A percentile compares a stretch with the other conserved stretches of the same genome.
phyloP scores from a whole-genome alignment of 2,797 vertebrate species.

The Aldrovandia affinis region DNA sequence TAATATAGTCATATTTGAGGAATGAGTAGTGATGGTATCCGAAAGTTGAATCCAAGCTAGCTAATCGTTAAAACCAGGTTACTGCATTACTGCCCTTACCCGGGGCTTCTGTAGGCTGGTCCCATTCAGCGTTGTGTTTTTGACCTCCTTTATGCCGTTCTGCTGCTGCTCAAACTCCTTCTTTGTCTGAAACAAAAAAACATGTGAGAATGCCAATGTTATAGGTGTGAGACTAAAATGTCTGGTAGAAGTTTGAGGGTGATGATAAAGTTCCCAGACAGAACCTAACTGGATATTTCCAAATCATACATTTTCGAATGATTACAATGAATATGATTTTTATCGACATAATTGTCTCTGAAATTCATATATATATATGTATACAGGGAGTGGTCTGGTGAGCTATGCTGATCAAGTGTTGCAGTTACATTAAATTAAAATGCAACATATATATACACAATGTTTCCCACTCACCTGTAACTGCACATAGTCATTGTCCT shows the following conservation, averaged over 20 bases:
- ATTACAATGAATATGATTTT: neutral
- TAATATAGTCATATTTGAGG: neutral
- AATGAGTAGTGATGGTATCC: neutral
- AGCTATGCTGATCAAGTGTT: neutral
- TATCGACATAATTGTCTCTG: neutral
- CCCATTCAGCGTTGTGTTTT: constrained; percentile 41
- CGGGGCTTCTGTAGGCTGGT: neutral
- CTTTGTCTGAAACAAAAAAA: constrained; percentile 66
- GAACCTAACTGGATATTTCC: neutral
- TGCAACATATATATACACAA: neutral
- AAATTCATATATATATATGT: neutral
- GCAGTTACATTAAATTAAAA: neutral
- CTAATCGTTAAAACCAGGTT: neutral
- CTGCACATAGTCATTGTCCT: constrained; percentile 82
- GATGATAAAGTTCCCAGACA: neutral
- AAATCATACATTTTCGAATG: neutral
- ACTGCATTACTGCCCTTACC: neutral
- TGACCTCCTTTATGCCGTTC: constrained; percentile 44
- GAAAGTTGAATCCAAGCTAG: neutral
- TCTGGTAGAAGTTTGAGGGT: neutral
- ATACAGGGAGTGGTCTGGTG: neutral
- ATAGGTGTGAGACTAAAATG: neutral
- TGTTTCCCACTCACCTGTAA: constrained; percentile 69
- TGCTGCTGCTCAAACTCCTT: constrained; percentile 67
- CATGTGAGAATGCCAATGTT: neutral